phyloP scores from a whole-genome alignment of 2,888 invertebrate genomes.

The Hypomecis punctinalis region DNA sequence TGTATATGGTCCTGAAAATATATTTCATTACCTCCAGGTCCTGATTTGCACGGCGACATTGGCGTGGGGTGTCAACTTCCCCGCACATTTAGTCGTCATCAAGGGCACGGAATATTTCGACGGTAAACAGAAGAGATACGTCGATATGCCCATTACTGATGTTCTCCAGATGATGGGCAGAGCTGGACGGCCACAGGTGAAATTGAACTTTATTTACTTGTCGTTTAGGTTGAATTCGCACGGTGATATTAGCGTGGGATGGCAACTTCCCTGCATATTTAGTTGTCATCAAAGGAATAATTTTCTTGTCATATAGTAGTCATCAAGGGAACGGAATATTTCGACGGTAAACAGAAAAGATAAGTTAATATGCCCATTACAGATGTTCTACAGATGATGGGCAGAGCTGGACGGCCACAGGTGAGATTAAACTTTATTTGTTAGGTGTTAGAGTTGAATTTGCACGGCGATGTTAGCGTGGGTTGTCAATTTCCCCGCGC shows the following conservation, averaged over 20 bases:
- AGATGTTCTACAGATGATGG: conserved; percentile 99
- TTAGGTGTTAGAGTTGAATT: background rate
- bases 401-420: conserved; percentile 97
- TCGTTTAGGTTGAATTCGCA: background rate
- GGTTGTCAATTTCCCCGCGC: conserved; percentile 99
- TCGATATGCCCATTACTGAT: conserved; percentile 99
- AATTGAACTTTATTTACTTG: background rate
- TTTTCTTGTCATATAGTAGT: too few relatives aligned
- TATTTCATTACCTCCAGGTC: conserved; percentile 82
- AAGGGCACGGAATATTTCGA: conserved; percentile 99
- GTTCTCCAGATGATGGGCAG: conserved; percentile 99
- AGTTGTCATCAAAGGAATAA: conserved; percentile 98
- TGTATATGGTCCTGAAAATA: background rate
- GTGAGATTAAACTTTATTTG: conserved; percentile 46
- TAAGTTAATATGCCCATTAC: conserved; percentile 99
- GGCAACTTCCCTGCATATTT: conserved; percentile 99
- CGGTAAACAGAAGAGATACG: conserved; percentile 97
- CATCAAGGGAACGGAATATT: conserved; percentile 99
- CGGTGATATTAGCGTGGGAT: conserved; percentile 96
- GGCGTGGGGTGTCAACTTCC: conserved; percentile 99
- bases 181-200: conserved; percentile 94
- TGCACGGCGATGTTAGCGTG: conserved; percentile 91
- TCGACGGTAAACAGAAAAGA: conserved; percentile 97
- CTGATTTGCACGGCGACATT: conserved; percentile 98
- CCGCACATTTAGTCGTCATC: conserved; percentile 98